Base-by-base conservation (phyloP, 2,113 vertebrate species). In the Kryptolebias marmoratus region DNA sequence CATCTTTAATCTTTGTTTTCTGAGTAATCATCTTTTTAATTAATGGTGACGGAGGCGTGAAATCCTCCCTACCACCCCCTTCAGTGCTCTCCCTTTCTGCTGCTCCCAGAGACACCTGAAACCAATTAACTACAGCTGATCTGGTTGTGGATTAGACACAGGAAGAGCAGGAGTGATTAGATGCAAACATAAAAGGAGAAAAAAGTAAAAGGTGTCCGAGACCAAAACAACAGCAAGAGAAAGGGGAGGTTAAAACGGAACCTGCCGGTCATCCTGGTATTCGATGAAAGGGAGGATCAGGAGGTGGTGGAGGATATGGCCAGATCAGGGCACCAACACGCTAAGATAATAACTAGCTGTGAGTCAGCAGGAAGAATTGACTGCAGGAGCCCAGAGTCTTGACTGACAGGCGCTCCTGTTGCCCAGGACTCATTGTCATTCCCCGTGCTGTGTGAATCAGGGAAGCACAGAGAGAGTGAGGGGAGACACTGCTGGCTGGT, bases 11-110 rank as follows among this genome's bases (percentile, higher is more conserved):
- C 81, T 86, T 70, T 70, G 72, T 69, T 60, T 83, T 88, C 77
- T 77, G 80, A 81, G 72, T 83, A 83, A 85, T 85, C 82, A 81
- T 90, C 81, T 84, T 83, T 90, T 88, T 86, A 86, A 86, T 90
- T 81, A 87, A 78, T 81, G 75, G 75, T n/a, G 77, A 83, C 64
- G 52, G 75, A 15, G 15, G 80, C 56, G 71, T 90, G 88, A 87
- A 86, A 82, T 81, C 71, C 72, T 54, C 49, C 73, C 59, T 9
- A 10, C 55, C 69, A 5, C 57, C 62, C 48, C 36, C 54, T 64
- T 42, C 66, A 53, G 7, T 32, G 2, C 58, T 61, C 63, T 47
- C 52, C 50, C 47, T 31, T 77, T 64, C 65, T 16, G 27, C 67
- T 7, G 48, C 77, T 62, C 48, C 70, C 79, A 75, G 65, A 66